Conservation (phyloP, 2,113 vertebrate genomes). For the Lasiurus borealis region DNA sequence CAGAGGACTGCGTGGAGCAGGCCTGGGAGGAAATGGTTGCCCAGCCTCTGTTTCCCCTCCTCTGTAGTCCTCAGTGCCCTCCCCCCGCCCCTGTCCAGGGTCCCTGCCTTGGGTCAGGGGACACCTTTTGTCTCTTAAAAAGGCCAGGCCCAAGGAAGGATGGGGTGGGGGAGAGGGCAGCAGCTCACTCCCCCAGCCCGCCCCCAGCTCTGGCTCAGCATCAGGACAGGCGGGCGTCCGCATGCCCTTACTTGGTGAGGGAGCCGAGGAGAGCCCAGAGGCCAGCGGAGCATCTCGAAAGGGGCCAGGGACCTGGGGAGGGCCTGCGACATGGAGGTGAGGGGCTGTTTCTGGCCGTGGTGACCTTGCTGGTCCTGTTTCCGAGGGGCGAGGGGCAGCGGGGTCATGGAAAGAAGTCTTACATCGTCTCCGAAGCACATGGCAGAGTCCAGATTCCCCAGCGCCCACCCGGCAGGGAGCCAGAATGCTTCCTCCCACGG, state of each 20-base stretch:
- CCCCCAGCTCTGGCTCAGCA: background rate
- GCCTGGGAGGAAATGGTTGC: background rate
- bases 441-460: background rate
- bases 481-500: background rate
- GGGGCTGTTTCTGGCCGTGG: background rate
- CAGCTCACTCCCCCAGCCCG: background rate
- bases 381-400: background rate
- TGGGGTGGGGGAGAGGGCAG: background rate
- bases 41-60: background rate
- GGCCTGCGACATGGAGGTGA: rapidly evolving
- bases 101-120: rapidly evolving
- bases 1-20: background rate
- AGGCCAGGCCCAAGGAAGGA: background rate
- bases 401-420: background rate
- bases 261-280: background rate
- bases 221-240: background rate
- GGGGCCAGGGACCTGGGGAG: background rate
- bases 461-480: rapidly evolving
- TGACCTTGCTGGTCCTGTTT: background rate
- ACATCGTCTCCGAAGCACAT: background rate
- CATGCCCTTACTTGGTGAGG: constrained; percentile 77
- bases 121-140: background rate
- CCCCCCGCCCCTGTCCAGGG: background rate
- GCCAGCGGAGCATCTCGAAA: background rate
- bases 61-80: background rate